These are phyloP conservation scores for Albula goreensis DNA, from an alignment of 2,113 vertebrate species.

Conservation along the genomic window DNA sequence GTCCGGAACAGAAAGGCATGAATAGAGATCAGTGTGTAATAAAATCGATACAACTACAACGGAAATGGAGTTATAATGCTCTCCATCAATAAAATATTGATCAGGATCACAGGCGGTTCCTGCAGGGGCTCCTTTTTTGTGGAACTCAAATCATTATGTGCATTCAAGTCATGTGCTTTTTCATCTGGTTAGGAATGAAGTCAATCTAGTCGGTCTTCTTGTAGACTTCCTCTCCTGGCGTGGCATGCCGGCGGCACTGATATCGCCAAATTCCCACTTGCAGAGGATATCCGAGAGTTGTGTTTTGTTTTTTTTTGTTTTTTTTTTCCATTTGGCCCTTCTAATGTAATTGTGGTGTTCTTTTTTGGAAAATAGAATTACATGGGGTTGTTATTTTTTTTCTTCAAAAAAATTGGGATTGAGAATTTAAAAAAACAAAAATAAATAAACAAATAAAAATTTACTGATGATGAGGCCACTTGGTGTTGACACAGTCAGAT, in stretches of 20 bases:
- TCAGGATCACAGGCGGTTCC: slow-evolving; percentile 36
- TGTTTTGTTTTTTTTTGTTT: not conserved
- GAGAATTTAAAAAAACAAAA: too few species aligned
- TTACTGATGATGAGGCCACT: too few species aligned
- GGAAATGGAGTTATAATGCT: slow-evolving; percentile 46
- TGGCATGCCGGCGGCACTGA: not conserved
- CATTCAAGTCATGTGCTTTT: not conserved
- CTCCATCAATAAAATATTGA: slow-evolving; percentile 52
- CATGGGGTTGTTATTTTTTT: too few species aligned
- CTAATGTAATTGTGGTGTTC: not conserved
- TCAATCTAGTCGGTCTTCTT: not conserved
- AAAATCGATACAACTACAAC: slow-evolving; percentile 51
- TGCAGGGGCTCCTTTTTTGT: slow-evolving; percentile 6
- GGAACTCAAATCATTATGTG: not conserved
- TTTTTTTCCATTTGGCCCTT: not conserved
- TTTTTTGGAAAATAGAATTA: not conserved
- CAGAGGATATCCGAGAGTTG: not conserved
- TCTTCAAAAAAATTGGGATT: too few species aligned
- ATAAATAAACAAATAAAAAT: too few species aligned
- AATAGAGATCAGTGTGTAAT: slow-evolving; percentile 45
- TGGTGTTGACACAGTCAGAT: too few species aligned
- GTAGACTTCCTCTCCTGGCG: not conserved
- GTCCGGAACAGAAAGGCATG: slow-evolving; percentile 49
- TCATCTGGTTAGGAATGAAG: not conserved
- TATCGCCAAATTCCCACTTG: not conserved